A percentile compares a stretch with the other conserved stretches of the same genome.
phyloP scores from a whole-genome alignment of 2,797 vertebrate genomes.

The Dermochelys coriacea region DNA sequence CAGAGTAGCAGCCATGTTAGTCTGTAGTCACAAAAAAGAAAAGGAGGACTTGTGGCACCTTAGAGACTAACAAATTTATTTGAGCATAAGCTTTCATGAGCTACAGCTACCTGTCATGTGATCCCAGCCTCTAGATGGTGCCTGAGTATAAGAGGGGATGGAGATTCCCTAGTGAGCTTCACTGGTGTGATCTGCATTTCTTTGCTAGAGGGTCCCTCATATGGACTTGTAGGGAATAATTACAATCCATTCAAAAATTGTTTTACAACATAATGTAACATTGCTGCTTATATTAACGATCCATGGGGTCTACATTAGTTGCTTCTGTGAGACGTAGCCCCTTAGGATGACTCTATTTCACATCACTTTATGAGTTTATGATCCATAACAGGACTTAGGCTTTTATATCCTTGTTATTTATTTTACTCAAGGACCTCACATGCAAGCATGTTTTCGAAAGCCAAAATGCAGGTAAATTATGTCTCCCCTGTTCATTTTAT shows the following conservation, averaged over 20 bases:
- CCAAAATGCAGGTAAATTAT: not conserved
- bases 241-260: not conserved
- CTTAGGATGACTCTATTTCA: not conserved
- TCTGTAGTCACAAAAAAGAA: no score
- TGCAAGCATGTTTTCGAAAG: not conserved
- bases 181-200: not conserved
- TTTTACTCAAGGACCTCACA: not conserved
- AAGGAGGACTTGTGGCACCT: no score
- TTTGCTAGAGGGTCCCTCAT: not conserved
- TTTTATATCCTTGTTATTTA: not conserved
- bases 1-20: no score
- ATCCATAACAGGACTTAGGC: not conserved
- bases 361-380: not conserved
- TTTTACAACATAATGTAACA: not conserved
- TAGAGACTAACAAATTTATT: no score
- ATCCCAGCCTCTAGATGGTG: rapidly evolving
- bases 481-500: not conserved
- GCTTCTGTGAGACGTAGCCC: not conserved
- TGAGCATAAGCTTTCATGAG: no score
- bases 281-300: not conserved
- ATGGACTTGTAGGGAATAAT: not conserved
- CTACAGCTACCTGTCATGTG: not conserved
- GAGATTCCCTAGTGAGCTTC: not conserved
- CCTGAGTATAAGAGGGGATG: not conserved
- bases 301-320: not conserved